Evolutionary conservation across 1,140 invertebrate genomes (phyloP).

Genomic region (Epicauta chinensis): DNA sequence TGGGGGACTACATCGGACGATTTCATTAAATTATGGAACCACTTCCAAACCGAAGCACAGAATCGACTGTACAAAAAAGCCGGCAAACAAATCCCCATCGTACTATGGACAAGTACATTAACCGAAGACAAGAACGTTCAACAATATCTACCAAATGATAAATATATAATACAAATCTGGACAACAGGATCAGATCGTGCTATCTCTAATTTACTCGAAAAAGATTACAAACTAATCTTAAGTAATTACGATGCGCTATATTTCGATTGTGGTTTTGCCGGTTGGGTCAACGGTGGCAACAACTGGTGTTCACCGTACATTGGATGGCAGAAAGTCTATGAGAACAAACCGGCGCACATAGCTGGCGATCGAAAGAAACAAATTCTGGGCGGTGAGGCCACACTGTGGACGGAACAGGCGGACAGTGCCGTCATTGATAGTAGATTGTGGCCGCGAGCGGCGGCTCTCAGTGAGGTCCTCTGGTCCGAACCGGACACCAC

Average conservation of each 20-base stretch:
- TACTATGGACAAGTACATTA: constrained; percentile 79
- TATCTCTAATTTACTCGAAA: constrained; percentile 58
- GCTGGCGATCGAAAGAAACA: constrained; percentile 37
- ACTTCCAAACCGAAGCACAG: constrained; percentile 64
- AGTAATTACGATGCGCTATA: constrained; percentile 81
- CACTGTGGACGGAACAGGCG: constrained; percentile 76
- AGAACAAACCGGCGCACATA: constrained; percentile 62
- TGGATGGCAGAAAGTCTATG: constrained; percentile 80
- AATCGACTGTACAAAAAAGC: constrained; percentile 49
- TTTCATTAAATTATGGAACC: constrained; percentile 69
- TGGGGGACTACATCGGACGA: constrained; percentile 53
- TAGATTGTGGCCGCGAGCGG: constrained; percentile 70
- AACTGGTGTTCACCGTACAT: constrained; percentile 87
- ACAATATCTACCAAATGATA: constrained; percentile 56
- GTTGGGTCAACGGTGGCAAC: constrained; percentile 58
- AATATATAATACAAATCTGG: constrained; percentile 80
- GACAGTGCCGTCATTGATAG: constrained; percentile 59
- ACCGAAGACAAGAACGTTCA: constrained; percentile 61
- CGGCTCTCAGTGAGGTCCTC: constrained; percentile 72
- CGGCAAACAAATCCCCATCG: constrained; percentile 53
- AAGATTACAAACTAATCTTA: constrained; percentile 68
- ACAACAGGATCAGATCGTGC: constrained; percentile 57
- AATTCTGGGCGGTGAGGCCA: constrained; percentile 63
- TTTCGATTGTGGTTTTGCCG: constrained; percentile 72
- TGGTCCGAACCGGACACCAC: constrained; percentile 60